Evolutionary conservation across 2,113 vertebrate genomes (phyloP), one percentile per base, ranked within the genome.

Genomic region (Mormyrus lacerda): DNA sequence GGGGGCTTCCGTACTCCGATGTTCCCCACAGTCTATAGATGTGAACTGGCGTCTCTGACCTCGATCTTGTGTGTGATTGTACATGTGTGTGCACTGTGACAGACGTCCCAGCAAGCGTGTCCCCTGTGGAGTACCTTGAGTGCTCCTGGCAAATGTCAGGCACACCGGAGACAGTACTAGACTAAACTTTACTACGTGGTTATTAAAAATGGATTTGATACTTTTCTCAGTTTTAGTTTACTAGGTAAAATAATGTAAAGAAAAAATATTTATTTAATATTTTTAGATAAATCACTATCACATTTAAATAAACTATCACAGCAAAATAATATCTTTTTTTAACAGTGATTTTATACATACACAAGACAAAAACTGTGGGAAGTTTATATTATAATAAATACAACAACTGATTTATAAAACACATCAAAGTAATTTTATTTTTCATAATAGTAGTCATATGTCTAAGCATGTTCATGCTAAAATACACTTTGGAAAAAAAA

Each of bases 341-440:
- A 35, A 61, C 55, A 61, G 69, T 76, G 31, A 76, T 35, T 19
- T 76, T 76, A 39, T 39, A 39, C 35, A 76, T 39, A 76, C 35
- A 39, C 2, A 76, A 76, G 4, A 79, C 35, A 79, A 42, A 35
- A 39, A 31, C 35, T 42, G 73, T 79, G 35, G 39, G 73, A 42
- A 79, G 35, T 79, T 42, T 42, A 19, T 79, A 79, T 79, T 79
- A 19, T 19, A 79, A 79, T 42, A 79, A 42, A 79, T 8, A 0
- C 42, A 53, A 91, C 90, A 92, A 55, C 17, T 91, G 79, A 21
- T 1, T 47, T 92, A 93, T 35, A 91, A 95, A 94, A 94, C 90
- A 94, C 96, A 96, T 93, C 94, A 93, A 95, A 93, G 91, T 91
- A 91, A 95, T 96, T 95, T 95, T 95, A 95, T 92, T 94, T 93